Conservation (phyloP, 2,797 vertebrate species). For the Gymnopithys bicolor region DNA sequence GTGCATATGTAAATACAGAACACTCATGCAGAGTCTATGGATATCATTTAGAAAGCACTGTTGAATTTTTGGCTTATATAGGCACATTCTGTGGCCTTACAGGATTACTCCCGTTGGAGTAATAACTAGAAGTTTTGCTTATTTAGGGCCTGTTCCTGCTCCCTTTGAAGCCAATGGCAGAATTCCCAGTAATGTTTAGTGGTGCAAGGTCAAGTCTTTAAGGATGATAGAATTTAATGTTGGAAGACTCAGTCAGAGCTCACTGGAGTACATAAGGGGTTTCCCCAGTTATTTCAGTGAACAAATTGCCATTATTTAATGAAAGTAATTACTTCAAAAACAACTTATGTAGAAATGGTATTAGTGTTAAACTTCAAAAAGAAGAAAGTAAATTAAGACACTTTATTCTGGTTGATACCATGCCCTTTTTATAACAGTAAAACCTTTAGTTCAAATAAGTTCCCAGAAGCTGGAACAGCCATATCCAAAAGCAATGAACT, state of each 20-base stretch:
- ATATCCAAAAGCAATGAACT: slow-evolving; percentile 14
- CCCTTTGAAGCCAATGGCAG: slow-evolving; percentile 63
- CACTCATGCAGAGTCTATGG: not conserved
- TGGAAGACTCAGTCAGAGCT: slow-evolving; percentile 8
- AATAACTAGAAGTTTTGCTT: slow-evolving; percentile 59
- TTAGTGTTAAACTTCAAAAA: not conserved
- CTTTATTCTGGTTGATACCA: not conserved
- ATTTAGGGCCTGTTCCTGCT: slow-evolving; percentile 63
- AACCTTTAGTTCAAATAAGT: not conserved
- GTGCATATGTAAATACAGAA: not conserved
- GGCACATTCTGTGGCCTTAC: slow-evolving; percentile 54
- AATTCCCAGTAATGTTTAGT: slow-evolving; percentile 63
- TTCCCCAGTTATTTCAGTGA: slow-evolving; percentile 33
- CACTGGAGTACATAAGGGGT: not conserved
- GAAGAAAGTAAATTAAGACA: not conserved
- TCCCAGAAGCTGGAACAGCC: not conserved
- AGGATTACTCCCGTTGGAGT: slow-evolving; percentile 44
- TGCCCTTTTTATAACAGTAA: not conserved
- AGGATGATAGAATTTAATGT: slow-evolving; percentile 40
- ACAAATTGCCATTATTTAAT: not conserved
- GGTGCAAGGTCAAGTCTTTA: slow-evolving; percentile 48
- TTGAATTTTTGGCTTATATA: slow-evolving; percentile 46
- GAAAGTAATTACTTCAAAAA: not conserved
- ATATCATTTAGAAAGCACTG: slow-evolving; percentile 9
- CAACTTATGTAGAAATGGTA: not conserved